Conservation (phyloP, 2,888 invertebrate species). For the Panorpa germanica region DNA sequence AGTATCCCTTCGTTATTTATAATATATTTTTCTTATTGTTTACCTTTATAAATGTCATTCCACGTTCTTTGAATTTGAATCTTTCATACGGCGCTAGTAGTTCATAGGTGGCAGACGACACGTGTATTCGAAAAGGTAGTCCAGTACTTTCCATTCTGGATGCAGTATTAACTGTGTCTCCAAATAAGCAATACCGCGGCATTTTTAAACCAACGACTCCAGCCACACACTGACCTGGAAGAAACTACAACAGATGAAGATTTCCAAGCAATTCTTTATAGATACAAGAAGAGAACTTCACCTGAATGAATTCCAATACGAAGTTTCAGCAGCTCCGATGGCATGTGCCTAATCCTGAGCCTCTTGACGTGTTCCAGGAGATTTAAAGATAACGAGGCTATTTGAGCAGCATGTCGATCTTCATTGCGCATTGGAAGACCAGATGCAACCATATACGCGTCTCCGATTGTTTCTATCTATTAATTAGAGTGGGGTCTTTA, state of each 20-base stretch:
- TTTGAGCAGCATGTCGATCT: slow-evolving; percentile 56
- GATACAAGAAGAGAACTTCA: no score
- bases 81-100: slow-evolving; percentile 51
- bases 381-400: slow-evolving; percentile 60
- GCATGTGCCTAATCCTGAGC: slow-evolving; percentile 47
- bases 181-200: slow-evolving; percentile 70
- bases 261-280: no score
- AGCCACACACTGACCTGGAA: slow-evolving; percentile 53
- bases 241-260: no score
- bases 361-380: slow-evolving; percentile 48
- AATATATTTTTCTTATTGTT: slow-evolving; percentile 2
- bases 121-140: slow-evolving; percentile 53
- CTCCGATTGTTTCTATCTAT: slow-evolving; percentile 65
- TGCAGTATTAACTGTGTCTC: slow-evolving; percentile 69
- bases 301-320: slow-evolving; percentile 55
- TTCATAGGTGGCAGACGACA: slow-evolving; percentile 49
- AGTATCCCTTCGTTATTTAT: not conserved
- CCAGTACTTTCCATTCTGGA: slow-evolving; percentile 65
- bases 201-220: slow-evolving; percentile 70
- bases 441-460: slow-evolving; percentile 68
- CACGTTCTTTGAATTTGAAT: slow-evolving; percentile 52
- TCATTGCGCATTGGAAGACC: slow-evolving; percentile 57
- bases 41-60: slow-evolving; percentile 55
- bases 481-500: slow-evolving; percentile 1
- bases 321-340: slow-evolving; percentile 45